Base-by-base conservation (phyloP, 2,797 vertebrate genomes). In the Dendrocincla fuliginosa region DNA sequence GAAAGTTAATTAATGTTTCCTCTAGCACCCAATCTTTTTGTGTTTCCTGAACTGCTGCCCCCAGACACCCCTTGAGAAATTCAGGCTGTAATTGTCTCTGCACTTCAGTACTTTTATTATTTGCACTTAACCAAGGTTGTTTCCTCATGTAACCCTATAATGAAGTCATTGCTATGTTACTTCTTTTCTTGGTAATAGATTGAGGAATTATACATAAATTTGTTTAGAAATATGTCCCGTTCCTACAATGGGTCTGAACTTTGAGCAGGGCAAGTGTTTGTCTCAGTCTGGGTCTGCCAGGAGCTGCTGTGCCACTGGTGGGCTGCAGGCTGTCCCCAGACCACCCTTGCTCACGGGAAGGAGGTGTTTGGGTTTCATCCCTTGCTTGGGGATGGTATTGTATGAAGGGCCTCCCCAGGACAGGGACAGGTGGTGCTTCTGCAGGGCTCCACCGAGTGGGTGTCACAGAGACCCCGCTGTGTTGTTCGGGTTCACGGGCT, bases 281-380 rank as follows among this genome's bases (percentile, higher is more conserved):
- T 19, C 4, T 3, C 4, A 1, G n/a, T 11, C 25, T 35, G 11
- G 1, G 0, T 4, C 15, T n/a, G 44, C 44, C 47, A 0, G 4
- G 16, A 5, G 44, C 71, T 49, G 13, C 41, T 8, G 56, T 7
- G 17, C 50, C 6, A 0, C 1, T 6, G 47, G 3, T 4, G 55
- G 49, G 64, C 44, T 33, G 4, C 0, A 1, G 77, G 68, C 4
- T 52, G 77, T 16, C 33, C 80, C 55, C 85, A 27, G 79, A 59
- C 20, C 11, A 2, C 8, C 59, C 30, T 6, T 6, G 49, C 30
- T 9, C 2, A 0, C 0, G 27, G 65, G 39, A 6, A 2, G 30
- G 69, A 35, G 17, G 32, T 0, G 41, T 50, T 3, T 13, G 44
- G 24, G 30, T 12, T 16, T 30, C 32, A 3, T 5, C 9, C 10